Evolutionary conservation across 2,888 invertebrate species (phyloP).

Genomic region (Meta bourneti): DNA sequence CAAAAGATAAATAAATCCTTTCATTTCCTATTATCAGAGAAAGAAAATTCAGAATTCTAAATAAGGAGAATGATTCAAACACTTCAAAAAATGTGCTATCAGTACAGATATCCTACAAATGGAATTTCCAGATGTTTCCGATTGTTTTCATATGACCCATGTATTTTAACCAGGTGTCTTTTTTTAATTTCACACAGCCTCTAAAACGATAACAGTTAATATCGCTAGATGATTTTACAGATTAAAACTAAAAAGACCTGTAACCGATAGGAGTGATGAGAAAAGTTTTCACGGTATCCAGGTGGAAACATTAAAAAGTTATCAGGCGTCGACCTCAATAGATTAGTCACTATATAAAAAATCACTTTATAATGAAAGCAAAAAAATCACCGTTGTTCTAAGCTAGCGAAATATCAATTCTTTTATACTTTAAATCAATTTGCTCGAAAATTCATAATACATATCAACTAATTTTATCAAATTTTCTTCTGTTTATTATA

Average conservation of each 20-base stretch:
- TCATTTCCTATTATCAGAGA: background rate
- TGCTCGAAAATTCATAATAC: too few relatives aligned
- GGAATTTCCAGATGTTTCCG: background rate
- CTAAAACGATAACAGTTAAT: background rate
- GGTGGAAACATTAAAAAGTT: constrained; percentile 26
- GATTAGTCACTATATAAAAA: background rate
- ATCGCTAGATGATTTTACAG: constrained; percentile 8
- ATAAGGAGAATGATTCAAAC: background rate
- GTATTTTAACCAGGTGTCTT: constrained; percentile 4
- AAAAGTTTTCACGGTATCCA: constrained; percentile 1
- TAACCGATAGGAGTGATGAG: constrained; percentile 28
- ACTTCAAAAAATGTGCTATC: background rate
- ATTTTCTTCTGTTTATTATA: too few relatives aligned
- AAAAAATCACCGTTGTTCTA: background rate
- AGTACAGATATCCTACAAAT: background rate
- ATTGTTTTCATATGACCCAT: background rate
- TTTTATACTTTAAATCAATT: background rate
- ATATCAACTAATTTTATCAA: too few relatives aligned
- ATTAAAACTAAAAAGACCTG: background rate
- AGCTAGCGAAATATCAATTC: background rate
- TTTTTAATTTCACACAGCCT: background rate
- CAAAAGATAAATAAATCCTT: background rate
- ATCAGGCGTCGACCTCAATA: constrained; percentile 64
- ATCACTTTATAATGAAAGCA: background rate
- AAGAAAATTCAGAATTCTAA: background rate